phyloP scores from a whole-genome alignment of 2,797 vertebrate species.

The Sebastes melanostomus region DNA sequence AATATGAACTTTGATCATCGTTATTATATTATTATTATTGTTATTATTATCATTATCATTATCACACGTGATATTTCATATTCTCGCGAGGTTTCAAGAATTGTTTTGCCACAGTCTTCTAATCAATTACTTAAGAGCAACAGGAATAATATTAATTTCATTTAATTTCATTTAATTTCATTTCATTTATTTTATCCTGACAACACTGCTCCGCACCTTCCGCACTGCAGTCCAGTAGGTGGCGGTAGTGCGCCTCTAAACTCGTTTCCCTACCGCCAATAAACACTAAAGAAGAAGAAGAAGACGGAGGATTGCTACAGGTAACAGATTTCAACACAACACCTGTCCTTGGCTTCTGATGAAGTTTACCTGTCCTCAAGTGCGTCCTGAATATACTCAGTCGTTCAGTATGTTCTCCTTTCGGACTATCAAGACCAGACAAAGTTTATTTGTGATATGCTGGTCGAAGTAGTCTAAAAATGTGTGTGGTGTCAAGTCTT shows the following conservation, averaged over 20 bases:
- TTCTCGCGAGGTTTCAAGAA: background rate
- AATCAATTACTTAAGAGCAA: background rate
- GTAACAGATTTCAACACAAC: too few relatives aligned
- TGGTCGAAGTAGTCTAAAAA: background rate
- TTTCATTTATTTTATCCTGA: background rate
- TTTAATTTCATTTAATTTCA: accelerated
- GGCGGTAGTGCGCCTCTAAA: background rate
- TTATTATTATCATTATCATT: background rate
- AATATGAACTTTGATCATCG: too few relatives aligned
- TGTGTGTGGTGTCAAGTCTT: background rate
- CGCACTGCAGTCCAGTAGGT: too few relatives aligned
- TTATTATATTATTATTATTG: too few relatives aligned
- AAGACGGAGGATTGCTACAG: background rate
- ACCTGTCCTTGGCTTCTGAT: background rate
- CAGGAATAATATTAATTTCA: too few relatives aligned
- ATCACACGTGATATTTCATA: background rate
- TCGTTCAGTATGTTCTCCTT: background rate
- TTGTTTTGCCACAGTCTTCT: background rate
- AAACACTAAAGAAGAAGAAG: background rate
- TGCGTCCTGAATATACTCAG: accelerated
- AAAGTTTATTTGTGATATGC: too few relatives aligned
- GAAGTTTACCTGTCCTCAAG: background rate
- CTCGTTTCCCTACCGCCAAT: background rate
- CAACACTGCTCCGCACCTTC: accelerated
- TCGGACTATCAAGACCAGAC: background rate